Percentiles rank a stretch among this genome's conserved stretches.
Conservation (phyloP, 2,888 invertebrate genomes). For the Ditula angustiorana region DNA sequence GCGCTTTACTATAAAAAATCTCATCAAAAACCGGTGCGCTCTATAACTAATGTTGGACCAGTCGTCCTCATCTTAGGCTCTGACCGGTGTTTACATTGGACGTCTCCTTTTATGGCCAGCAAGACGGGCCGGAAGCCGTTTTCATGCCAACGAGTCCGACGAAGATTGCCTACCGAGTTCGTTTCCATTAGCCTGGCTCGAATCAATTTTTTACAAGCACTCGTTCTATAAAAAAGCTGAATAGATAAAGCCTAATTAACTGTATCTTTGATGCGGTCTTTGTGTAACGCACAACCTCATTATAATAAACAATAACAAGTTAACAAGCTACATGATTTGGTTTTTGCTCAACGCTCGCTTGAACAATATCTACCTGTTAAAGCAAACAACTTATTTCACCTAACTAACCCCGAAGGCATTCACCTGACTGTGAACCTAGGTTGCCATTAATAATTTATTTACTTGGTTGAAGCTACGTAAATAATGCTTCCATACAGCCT, state of each 20-base stretch:
- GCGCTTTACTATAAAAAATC: background rate
- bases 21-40: background rate
- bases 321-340: slow-evolving; percentile 10
- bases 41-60: background rate
- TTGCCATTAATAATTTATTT: slow-evolving; percentile 22
- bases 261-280: background rate
- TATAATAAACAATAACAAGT: slow-evolving; percentile 26
- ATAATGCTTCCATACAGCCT: no score
- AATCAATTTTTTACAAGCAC: background rate
- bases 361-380: slow-evolving; percentile 24
- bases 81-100: slow-evolving; percentile 7
- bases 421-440: slow-evolving; percentile 31
- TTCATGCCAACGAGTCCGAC: slow-evolving; percentile 10
- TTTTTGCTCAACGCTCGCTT: slow-evolving; percentile 24
- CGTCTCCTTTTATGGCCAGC: slow-evolving; percentile 4
- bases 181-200: background rate
- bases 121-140: background rate
- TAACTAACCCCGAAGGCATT: slow-evolving; percentile 29
- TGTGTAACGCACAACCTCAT: background rate
- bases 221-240: background rate
- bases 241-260: background rate
- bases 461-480: slow-evolving; percentile 8
- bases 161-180: slow-evolving; percentile 4
- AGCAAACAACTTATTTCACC: slow-evolving; percentile 28
- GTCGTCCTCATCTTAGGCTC: slow-evolving; percentile 6